These are phyloP conservation scores for Craniophora ligustri DNA, from an alignment of 2,888 invertebrate species.

Conservation along the genomic window DNA sequence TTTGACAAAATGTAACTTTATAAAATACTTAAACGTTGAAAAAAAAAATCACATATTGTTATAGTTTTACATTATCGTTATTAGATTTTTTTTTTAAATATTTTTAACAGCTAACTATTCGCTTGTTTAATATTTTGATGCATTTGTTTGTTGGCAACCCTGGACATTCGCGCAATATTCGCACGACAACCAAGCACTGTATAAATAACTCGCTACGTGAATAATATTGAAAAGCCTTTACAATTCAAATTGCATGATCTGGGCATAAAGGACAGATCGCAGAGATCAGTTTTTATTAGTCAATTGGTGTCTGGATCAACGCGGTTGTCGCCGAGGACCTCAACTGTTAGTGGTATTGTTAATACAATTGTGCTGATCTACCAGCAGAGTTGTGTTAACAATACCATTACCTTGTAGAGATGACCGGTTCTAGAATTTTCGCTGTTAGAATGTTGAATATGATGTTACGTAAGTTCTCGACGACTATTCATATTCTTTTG, in stretches of 20 bases:
- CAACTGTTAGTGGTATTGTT: neutral
- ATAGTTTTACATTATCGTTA: too few relatives aligned
- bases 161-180: neutral
- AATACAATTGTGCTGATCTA: neutral
- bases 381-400: too few relatives aligned
- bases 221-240: conserved; percentile 11
- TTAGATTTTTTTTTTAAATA: too few relatives aligned
- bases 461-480: too few relatives aligned
- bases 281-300: conserved; percentile 20
- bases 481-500: too few relatives aligned
- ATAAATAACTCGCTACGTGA: neutral
- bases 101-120: too few relatives aligned
- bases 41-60: too few relatives aligned
- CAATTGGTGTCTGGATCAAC: conserved; percentile 1
- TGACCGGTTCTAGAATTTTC: neutral
- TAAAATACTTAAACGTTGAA: too few relatives aligned
- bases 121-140: too few relatives aligned
- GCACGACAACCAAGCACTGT: conserved; percentile 3
- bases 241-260: conserved; percentile 28
- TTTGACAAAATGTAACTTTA: too few relatives aligned
- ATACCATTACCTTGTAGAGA: too few relatives aligned
- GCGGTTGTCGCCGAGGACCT: neutral
- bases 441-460: neutral
- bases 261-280: conserved; percentile 18
- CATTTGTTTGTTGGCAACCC: neutral